These are phyloP conservation scores for Aphaenogaster floridana DNA, from an alignment of 1,140 invertebrate species.

Conservation along the genomic window DNA sequence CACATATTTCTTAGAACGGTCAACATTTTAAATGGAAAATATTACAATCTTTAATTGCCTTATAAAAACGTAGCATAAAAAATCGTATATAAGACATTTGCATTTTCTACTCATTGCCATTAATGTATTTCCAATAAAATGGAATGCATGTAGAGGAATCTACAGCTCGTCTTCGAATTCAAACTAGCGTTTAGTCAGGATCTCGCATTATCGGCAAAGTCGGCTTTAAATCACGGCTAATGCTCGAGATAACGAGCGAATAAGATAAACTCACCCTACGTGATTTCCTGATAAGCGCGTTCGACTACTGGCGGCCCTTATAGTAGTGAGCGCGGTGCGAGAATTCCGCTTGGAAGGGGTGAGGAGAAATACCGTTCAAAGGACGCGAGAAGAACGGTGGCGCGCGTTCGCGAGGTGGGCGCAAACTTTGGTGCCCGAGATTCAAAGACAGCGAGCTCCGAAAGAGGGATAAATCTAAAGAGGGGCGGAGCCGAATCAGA, in stretches of 20 bases:
- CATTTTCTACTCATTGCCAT: not conserved
- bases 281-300: slow-evolving; percentile 79
- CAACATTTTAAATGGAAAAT: not conserved
- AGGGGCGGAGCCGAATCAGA: slow-evolving; percentile 66
- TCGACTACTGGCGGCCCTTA: slow-evolving; percentile 70
- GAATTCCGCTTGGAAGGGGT: not conserved
- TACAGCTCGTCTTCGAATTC: slow-evolving; percentile 24
- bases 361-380: slow-evolving; percentile 3
- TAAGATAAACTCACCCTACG: slow-evolving; percentile 72
- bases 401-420: slow-evolving; percentile 3
- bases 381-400: slow-evolving; percentile 33
- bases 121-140: slow-evolving; percentile 24
- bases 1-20: not conserved
- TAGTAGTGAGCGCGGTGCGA: slow-evolving; percentile 21
- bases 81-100: not conserved
- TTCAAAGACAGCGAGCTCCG: slow-evolving; percentile 50
- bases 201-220: slow-evolving; percentile 51
- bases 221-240: slow-evolving; percentile 67
- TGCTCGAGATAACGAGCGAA: slow-evolving; percentile 70
- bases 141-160: slow-evolving; percentile 10
- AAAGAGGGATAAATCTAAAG: slow-evolving; percentile 71
- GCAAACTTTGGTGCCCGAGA: slow-evolving; percentile 47
- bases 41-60: not conserved
- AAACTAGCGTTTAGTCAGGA: slow-evolving; percentile 49
- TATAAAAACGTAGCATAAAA: not conserved